Percentiles rank a stretch among this genome's conserved stretches.
phyloP scores from a whole-genome alignment of 2,888 invertebrate genomes.

The Epistrophe grossulariae region DNA sequence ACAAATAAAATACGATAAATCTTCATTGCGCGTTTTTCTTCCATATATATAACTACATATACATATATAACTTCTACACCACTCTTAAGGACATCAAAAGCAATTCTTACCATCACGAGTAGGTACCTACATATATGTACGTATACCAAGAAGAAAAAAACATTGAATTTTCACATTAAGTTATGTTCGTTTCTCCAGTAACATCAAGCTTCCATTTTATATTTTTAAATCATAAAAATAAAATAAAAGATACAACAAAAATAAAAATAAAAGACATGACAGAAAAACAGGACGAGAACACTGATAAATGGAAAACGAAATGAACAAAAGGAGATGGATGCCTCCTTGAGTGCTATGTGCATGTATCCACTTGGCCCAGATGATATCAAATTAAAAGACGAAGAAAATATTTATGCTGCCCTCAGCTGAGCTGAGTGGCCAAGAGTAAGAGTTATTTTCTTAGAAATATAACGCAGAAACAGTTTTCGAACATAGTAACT shows the following conservation, averaged over 20 bases:
- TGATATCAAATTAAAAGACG: conserved; percentile 35
- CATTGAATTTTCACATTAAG: neutral
- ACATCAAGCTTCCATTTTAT: conserved; percentile 19
- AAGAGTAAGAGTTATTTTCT: conserved; percentile 18
- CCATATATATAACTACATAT: neutral
- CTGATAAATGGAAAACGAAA: conserved; percentile 56
- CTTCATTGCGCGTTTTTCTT: conserved; percentile 34
- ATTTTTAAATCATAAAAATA: conserved; percentile 36
- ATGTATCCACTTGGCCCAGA: conserved; percentile 41
- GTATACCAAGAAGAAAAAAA: neutral
- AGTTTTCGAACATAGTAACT: conserved; percentile 3
- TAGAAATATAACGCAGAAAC: neutral
- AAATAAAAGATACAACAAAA: neutral
- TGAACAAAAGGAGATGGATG: conserved; percentile 53
- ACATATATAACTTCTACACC: neutral
- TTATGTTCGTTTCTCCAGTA: neutral
- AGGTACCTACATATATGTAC: no score
- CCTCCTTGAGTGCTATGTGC: conserved; percentile 19
- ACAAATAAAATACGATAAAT: conserved; percentile 50
- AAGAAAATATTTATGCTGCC: conserved; percentile 53
- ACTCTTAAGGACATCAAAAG: conserved; percentile 1
- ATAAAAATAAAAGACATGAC: neutral
- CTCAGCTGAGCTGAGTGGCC: conserved; percentile 26
- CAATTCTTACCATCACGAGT: conserved; percentile 20
- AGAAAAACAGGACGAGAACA: neutral